Evolutionary conservation across 2,888 invertebrate genomes (phyloP).

Genomic region (Bellardia bayeri): DNA sequence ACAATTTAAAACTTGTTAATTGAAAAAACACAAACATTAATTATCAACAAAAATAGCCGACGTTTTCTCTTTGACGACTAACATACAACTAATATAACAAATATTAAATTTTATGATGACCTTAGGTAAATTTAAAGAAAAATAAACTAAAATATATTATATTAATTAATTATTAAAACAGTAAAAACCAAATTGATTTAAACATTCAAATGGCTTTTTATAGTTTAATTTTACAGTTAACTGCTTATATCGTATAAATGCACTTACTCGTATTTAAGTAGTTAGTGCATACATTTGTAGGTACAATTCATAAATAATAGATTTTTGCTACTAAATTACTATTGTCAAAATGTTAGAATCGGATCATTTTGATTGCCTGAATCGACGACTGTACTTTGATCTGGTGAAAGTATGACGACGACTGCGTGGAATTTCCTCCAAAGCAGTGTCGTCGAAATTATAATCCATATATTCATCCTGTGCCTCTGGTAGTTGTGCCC

Average conservation of each 20-base stretch:
- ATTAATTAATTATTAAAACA: constrained; percentile 40
- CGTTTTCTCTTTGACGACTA: constrained; percentile 32
- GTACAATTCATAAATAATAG: no score
- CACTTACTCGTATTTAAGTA: no score
- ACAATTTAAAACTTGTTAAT: constrained; percentile 23
- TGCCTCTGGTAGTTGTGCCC: constrained; percentile 32
- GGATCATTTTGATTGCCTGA: background rate
- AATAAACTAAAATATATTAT: constrained; percentile 37
- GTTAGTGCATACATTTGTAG: no score
- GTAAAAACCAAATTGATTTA: constrained; percentile 40
- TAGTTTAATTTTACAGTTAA: background rate
- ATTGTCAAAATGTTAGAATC: no score
- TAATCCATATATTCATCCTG: constrained; percentile 59
- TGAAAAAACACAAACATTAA: constrained; percentile 24
- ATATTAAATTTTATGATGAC: constrained; percentile 48
- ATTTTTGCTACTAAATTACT: no score
- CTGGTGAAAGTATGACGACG: constrained; percentile 75
- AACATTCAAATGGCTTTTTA: background rate
- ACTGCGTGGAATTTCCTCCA: constrained; percentile 52
- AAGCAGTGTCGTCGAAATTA: constrained; percentile 5
- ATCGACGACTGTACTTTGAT: constrained; percentile 77
- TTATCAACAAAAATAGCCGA: constrained; percentile 12
- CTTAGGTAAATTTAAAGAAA: constrained; percentile 58
- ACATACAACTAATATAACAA: background rate
- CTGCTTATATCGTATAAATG: background rate